phyloP scores from a whole-genome alignment of 2,888 invertebrate species.

The Agriopis leucophaearia region DNA sequence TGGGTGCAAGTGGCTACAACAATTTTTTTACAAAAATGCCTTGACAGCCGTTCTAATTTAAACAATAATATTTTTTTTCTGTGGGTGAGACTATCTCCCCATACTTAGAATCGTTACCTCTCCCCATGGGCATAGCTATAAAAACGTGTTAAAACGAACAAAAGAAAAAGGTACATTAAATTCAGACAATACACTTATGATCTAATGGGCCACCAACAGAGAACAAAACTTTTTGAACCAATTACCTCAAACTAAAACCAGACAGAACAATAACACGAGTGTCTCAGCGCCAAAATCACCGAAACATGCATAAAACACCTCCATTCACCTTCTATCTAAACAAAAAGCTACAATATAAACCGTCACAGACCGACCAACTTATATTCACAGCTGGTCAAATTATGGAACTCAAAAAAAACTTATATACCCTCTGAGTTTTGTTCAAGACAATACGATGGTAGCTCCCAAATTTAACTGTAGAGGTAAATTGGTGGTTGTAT shows the following conservation, averaged over 20 bases:
- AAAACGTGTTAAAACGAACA: neutral
- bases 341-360: constrained; percentile 9
- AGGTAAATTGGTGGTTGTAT: neutral
- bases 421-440: no score
- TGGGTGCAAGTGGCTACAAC: no score
- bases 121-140: no score
- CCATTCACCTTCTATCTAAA: constrained; percentile 16
- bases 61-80: no score
- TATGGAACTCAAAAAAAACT: neutral
- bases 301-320: constrained; percentile 26
- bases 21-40: no score
- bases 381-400: neutral
- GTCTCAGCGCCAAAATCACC: constrained; percentile 11
- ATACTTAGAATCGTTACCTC: no score
- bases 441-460: neutral
- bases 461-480: neutral
- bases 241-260: constrained; percentile 12
- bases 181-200: neutral
- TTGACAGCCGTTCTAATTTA: no score
- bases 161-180: neutral
- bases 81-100: no score
- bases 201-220: neutral
- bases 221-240: neutral
- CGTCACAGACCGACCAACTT: neutral
- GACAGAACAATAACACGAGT: constrained; percentile 10